phyloP scores from a whole-genome alignment of 2,888 invertebrate species.

The Cryptosula pallasiana region DNA sequence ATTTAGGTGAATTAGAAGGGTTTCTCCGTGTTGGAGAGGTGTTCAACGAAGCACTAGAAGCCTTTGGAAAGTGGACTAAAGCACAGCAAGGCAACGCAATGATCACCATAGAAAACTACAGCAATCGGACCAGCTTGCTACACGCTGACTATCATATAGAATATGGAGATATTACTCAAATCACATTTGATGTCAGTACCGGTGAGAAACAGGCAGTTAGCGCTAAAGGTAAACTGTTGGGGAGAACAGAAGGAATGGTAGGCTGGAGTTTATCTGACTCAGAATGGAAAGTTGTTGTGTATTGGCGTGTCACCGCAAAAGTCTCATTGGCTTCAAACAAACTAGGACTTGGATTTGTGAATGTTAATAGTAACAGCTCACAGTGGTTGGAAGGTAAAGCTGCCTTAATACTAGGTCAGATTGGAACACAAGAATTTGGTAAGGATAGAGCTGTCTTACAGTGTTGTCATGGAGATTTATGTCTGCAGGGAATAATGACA shows the following conservation, averaged over 20 bases:
- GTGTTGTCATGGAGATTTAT: background rate
- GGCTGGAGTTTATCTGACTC: background rate
- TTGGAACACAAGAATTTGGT: background rate
- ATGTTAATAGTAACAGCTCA: background rate
- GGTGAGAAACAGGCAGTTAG: background rate
- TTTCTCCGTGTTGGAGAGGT: background rate
- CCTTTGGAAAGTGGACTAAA: background rate
- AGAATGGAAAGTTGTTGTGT: background rate
- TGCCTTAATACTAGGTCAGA: too few relatives aligned
- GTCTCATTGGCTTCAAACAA: background rate
- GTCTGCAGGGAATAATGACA: conserved; percentile 11
- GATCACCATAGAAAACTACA: background rate
- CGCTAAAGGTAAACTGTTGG: background rate
- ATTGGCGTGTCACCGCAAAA: background rate
- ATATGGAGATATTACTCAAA: background rate
- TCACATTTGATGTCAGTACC: background rate
- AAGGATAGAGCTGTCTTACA: background rate
- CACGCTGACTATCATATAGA: background rate
- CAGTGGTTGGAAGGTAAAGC: background rate
- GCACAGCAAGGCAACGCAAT: background rate
- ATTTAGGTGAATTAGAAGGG: background rate
- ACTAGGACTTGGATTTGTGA: background rate
- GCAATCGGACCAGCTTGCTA: background rate
- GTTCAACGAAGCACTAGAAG: background rate
- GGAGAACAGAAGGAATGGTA: background rate